These are phyloP conservation scores for Stegostoma tigrinum DNA, from an alignment of 2,113 vertebrate species.

Conservation along the genomic window DNA sequence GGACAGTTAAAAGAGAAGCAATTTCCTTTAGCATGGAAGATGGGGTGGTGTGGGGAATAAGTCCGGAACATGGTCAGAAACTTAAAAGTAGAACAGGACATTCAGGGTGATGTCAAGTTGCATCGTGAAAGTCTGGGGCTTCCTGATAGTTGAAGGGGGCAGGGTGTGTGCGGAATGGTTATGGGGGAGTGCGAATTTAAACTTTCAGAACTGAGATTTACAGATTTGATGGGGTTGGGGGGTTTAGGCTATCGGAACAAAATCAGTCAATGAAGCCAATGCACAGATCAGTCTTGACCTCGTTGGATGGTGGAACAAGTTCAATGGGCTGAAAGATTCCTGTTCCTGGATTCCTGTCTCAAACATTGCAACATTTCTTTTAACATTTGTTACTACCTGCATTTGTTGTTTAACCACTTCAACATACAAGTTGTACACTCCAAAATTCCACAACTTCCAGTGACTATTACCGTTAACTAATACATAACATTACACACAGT, in stretches of 20 bases:
- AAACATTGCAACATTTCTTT: neutral
- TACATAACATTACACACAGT: neutral
- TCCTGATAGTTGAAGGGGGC: neutral
- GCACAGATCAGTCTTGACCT: neutral
- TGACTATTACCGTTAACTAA: neutral
- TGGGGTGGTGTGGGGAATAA: neutral
- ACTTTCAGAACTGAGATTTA: neutral
- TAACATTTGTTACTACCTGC: neutral
- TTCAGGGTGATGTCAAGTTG: neutral
- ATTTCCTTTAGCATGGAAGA: neutral
- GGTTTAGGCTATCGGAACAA: neutral
- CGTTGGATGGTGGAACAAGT: neutral
- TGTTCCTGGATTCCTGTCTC: neutral
- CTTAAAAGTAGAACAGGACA: neutral
- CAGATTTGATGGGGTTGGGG: neutral
- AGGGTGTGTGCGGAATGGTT: no score
- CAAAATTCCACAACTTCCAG: neutral
- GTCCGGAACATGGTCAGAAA: neutral
- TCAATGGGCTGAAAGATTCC: neutral
- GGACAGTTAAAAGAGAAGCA: neutral
- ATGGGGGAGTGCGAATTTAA: neutral
- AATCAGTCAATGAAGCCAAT: neutral
- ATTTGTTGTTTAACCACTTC: neutral
- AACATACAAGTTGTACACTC: neutral
- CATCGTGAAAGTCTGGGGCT: neutral